Base-by-base conservation (phyloP, 2,797 vertebrate species). In the Hirundo rustica region DNA sequence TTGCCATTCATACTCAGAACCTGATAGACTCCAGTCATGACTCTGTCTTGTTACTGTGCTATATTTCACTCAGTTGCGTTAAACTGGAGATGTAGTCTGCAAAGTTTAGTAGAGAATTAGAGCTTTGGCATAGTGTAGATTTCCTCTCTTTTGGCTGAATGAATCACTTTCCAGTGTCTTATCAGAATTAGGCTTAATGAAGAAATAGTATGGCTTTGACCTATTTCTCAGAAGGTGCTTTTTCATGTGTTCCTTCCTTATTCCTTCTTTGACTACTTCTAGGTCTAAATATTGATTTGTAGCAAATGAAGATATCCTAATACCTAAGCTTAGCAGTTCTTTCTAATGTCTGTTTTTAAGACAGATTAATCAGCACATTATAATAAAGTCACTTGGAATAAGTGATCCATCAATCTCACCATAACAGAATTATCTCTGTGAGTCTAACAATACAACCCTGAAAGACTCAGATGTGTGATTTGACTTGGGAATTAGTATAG, bases 381-480 rank as follows among this genome's bases (percentile, higher is more conserved):
- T 71, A 93, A 92, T 64, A 83, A 71, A 80, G 64, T 95, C 95
- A 85, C 34, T 76, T 82, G 53, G 42, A 58, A 66, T 90, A 85
- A 79, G 32, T 53, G 71, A 87, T 87, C 36, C 84, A 92, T 95
- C 81, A 85, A 16, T 87, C 67, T 76, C 10, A 3, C 17, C 4
- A 2, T 79, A 95, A 94, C 67, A 82, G 61, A 86, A 85, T 96
- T 93, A 89, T 76, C 55, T 91, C 51, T 58, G 9, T 25, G 54
- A 86, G 30, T 36, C 44, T 44, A 79, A 64, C 64, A 85, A 21
- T 23, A 48, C 13, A 47, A 42, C 15, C 34, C 32, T 29, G 50
- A 65, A 82, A 88, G 50, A 30, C 23, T 57, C 1, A 3, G 12
- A 77, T 60, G 42, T 61, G 30, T 88, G 64, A 82, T 93, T 89